Base-by-base conservation (phyloP, 2,113 vertebrate genomes). In the Spea bombifrons region DNA sequence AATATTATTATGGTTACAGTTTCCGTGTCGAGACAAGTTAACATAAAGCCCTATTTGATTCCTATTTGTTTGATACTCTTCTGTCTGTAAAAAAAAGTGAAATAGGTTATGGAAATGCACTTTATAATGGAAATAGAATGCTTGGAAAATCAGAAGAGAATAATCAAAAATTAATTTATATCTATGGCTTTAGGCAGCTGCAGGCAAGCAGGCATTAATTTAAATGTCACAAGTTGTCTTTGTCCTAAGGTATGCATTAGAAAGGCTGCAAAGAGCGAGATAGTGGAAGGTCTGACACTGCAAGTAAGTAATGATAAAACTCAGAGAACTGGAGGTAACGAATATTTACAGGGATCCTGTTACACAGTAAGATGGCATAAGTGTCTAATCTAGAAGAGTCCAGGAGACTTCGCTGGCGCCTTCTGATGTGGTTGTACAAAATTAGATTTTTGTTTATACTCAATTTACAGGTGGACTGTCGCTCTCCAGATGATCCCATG, bases 151-250 rank as follows among this genome's bases (percentile, higher is more conserved):
- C 78, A 80, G 71, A 80, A 15, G 70, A 80, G 77, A 73, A 52
- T 80, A 80, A 80, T 80, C 71, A 74, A 71, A 80, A 80, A 80
- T 80, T 80, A 80, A 80, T 80, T 80, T 80, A 68, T 80, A 74
- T 80, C 71, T 74, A 74, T 74, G 74, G 78, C 78, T 74, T 68
- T 65, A 74, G 78, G 78, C 78, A 66, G 78, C 64, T 48, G 17
- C 64, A 80, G 64, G 71, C 78, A 74, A 79, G 78, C 71, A 66
- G 65, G 71, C 78, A 80, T 80, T 80, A 74, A 80, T 80, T 80
- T 80, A 80, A 80, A 80, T 80, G 78, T 80, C 78, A 80, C 61
- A 80, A 74, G 71, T 80, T 80, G 78, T 80, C 78, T 80, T 80
- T 80, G 78, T 80, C 78, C 78, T 80, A 74, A 80, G 71, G 78